Conservation (phyloP, 2,888 invertebrate genomes). For the Protophormia terraenovae region DNA sequence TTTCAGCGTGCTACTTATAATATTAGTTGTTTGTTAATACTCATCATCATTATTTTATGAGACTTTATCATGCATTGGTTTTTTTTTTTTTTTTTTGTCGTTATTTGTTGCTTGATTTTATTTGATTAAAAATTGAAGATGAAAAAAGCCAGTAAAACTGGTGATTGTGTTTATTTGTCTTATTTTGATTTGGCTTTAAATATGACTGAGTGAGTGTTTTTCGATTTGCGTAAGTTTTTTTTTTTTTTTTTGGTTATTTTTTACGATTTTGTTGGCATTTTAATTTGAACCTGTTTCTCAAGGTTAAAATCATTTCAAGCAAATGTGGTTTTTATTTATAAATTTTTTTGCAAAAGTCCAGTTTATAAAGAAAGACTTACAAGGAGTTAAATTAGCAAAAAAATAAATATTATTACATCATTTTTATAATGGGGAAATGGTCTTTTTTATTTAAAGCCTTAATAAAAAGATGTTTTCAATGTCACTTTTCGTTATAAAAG, state of each 20-base stretch:
- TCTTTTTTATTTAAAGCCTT: background rate
- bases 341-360: background rate
- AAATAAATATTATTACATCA: slow-evolving; percentile 34
- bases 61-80: background rate
- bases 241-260: slow-evolving; percentile 24
- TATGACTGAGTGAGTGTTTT: slow-evolving; percentile 3
- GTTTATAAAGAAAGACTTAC: slow-evolving; percentile 22
- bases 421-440: background rate
- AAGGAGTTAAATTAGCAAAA: slow-evolving; percentile 16
- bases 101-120: slow-evolving; percentile 25
- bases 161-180: background rate
- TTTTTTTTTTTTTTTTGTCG: too few species aligned
- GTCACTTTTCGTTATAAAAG: background rate
- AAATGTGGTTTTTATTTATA: background rate
- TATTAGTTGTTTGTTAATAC: background rate
- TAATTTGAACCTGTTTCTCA: slow-evolving; percentile 64
- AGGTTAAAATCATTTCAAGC: slow-evolving; percentile 49
- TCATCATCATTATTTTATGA: background rate
- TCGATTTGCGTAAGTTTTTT: slow-evolving; percentile 58
- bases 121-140: slow-evolving; percentile 44
- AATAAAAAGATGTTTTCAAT: slow-evolving; percentile 1
- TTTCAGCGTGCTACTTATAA: background rate
- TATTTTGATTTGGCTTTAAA: background rate
- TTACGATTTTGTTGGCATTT: slow-evolving; percentile 40
- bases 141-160: slow-evolving; percentile 10